Base-by-base conservation (phyloP, 1,140 invertebrate species). In the Drosophila novamexicana region DNA sequence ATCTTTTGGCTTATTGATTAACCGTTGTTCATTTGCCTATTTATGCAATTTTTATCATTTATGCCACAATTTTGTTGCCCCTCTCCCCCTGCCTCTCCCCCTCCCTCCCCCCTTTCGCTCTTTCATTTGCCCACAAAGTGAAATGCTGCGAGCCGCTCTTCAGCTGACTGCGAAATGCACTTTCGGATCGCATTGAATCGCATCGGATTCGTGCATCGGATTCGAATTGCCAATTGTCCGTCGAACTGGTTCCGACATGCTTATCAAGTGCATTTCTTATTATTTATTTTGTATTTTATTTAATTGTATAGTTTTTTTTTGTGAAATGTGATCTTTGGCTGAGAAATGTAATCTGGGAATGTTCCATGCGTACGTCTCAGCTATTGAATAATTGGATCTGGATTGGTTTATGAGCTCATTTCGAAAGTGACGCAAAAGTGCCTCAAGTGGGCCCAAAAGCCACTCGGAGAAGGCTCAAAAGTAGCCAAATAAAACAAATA, bases 1-100 rank as follows among this genome's bases (percentile, higher is more conserved):
- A 89, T 89, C 84, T 71, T 61, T 71, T 64, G 36, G 79, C 80
- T 89, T 89, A 89, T 89, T 89, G 84, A 89, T 89, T 89, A 88
- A 84, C 84, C 74, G 84, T 74, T 89, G 84, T 79, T 81, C 81
- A 89, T 89, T 89, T 89, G 84, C 84, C 69, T 89, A 78, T 89
- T 88, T 88, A 89, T 90, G 84, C 84, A 89, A 89, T 88, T 89
- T 63, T 77, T 45, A 77, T 76, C 72, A 63, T 64, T 63, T 69
- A 45, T 74, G 65, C 65, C 66, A 54, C 64, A 69, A 40, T 64
- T 67, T 75, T 56, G 6, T 44, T 57, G 39, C 34, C 16, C 37
- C 37, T 10, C 14, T 37, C 32, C 40, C 16, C 12, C 18, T 9
- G 16, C 29, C 7, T 45, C 7, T 6, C 18, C 14, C 37, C 7